Evolutionary conservation across 2,113 vertebrate species (phyloP), one percentile per base, ranked within the genome.

Genomic region (Meleagris gallopavo): DNA sequence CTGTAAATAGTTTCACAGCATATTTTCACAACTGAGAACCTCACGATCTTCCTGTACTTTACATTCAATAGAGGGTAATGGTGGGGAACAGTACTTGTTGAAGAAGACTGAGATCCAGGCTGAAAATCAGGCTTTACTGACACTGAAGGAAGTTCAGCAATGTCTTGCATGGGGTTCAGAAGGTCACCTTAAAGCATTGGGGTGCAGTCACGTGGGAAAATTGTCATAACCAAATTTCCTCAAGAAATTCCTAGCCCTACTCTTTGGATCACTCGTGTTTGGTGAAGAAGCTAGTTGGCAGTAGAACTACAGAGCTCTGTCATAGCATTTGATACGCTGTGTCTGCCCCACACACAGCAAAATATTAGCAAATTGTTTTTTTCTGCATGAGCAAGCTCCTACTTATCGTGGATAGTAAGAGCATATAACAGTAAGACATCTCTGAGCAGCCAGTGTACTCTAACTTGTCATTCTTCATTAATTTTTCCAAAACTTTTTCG

Each of bases 311-410:
- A 61, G 69, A 65, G 19, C 9, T 2, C 19, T 32, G 9, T 65
- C 54, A 15, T 4, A n/a, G 45, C 24, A 16, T 5, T 16, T 65
- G 32, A 13, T 46, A 18, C 13, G 10, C n/a, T 13, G 13, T 11
- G 50, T n/a, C 60, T 65, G 52, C 24, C 41, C 11, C 30, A 8
- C 0, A 8, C 0, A 2, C 13, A 50, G 25, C 7, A 55, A 27
- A 70, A 40, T 0, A 43, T 7, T 65, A 58, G 58, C 45, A 85
- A 46, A 57, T 65, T 46, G n/a, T 4, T 89, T 60, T 24, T n/a
- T 6, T 75, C 21, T 69, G 46, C 52, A 38, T 85, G 32, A 55
- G 29, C n/a, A 34, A 61, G 14, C 12, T 72, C 32, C 2, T 62
- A 62, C 36, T 57, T 40, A 32, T 9, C 22, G 4, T 3, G 32